phyloP scores from a whole-genome alignment of 2,797 vertebrate genomes.

The Pantherophis vulpinus region DNA sequence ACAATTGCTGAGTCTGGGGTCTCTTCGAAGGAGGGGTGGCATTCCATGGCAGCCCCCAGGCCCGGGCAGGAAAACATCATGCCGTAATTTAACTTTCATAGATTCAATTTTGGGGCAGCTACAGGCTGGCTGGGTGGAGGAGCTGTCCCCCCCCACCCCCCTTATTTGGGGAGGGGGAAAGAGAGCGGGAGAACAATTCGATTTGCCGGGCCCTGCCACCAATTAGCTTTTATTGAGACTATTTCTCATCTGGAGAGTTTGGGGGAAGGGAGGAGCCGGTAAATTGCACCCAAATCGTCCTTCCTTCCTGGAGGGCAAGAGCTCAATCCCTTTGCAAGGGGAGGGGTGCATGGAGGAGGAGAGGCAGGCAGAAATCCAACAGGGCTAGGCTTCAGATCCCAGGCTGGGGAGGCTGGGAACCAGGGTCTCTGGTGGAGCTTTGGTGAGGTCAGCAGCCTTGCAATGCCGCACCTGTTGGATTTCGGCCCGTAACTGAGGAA shows the following conservation, averaged over 20 bases:
- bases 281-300: not conserved
- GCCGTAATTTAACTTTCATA: conserved; percentile 59
- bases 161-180: conserved; percentile 54
- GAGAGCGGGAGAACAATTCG: conserved; percentile 41
- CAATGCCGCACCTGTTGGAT: not conserved
- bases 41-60: not conserved
- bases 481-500: not conserved
- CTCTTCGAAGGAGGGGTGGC: not conserved
- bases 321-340: not conserved
- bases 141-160: conserved; percentile 38
- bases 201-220: conserved; percentile 63
- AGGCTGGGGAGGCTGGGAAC: not conserved
- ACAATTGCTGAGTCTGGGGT: not conserved
- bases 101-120: conserved; percentile 59
- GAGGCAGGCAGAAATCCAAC: not conserved
- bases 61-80: conserved; percentile 14
- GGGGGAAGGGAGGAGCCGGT: conserved; percentile 29
- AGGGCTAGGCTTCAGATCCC: not conserved
- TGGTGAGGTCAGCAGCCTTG: no score
- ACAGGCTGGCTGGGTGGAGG: conserved; percentile 48
- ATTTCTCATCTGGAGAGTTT: conserved; percentile 58
- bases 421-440: not conserved
- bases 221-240: conserved; percentile 68
- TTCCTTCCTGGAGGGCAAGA: not conserved
- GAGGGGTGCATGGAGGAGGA: no score